Percentiles rank a stretch among this genome's conserved stretches.
phyloP scores from a whole-genome alignment of 2,113 vertebrate species.

The Microcebus ravelobensis region DNA sequence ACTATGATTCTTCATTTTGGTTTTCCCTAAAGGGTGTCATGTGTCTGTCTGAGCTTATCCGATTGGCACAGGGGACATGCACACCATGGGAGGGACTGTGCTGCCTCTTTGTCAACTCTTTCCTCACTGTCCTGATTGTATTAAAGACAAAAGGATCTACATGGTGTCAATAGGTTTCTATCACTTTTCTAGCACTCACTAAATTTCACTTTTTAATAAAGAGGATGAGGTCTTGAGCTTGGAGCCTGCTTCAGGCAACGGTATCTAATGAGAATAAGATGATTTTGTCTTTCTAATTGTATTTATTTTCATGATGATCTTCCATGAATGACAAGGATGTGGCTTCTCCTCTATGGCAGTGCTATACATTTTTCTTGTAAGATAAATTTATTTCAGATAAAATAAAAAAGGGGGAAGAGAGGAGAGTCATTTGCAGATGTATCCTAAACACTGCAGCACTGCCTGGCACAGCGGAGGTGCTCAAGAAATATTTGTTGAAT shows the following conservation, averaged over 20 bases:
- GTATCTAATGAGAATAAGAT: fast-evolving
- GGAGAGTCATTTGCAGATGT: background rate
- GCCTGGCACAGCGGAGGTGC: background rate
- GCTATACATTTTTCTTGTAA: background rate
- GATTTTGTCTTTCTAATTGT: background rate
- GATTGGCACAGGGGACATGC: background rate
- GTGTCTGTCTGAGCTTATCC: background rate
- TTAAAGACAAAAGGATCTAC: background rate
- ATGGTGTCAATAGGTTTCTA: fast-evolving
- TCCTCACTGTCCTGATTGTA: background rate
- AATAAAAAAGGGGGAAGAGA: background rate
- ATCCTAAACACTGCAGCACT: background rate
- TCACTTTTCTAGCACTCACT: no score
- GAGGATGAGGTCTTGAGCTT: background rate
- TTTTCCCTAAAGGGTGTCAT: background rate
- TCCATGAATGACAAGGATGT: background rate
- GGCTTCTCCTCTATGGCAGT: background rate
- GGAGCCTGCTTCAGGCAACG: background rate
- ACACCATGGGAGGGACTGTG: fast-evolving
- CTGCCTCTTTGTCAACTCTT: background rate
- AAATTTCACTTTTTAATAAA: background rate
- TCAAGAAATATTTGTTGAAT: background rate
- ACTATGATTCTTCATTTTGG: fast-evolving
- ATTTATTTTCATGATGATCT: background rate
- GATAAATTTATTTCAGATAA: background rate